Conservation (phyloP, 2,113 vertebrate species). For the Rhinopomastus cyanomelas region DNA sequence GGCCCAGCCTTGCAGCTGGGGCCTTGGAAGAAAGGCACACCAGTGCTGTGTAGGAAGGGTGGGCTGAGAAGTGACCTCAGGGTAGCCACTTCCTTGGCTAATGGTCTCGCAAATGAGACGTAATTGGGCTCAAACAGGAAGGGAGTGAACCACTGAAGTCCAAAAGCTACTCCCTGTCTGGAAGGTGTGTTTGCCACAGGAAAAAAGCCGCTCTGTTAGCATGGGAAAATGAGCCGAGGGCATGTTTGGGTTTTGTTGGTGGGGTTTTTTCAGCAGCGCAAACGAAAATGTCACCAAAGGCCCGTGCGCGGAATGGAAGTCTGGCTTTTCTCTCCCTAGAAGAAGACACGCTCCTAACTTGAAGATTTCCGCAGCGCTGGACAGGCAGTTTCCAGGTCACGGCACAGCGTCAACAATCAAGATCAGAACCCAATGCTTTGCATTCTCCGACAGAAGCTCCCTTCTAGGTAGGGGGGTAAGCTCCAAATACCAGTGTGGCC, state of each 20-base stretch:
- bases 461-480: neutral
- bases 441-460: neutral
- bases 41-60: conserved; percentile 35
- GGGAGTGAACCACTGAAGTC: conserved; percentile 55
- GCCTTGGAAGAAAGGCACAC: conserved; percentile 22
- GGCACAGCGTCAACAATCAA: neutral
- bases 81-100: conserved; percentile 52
- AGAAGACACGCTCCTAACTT: neutral
- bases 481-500: neutral
- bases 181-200: conserved; percentile 44
- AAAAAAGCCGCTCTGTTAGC: conserved; percentile 46
- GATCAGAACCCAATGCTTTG: neutral
- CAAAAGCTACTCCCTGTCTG: conserved; percentile 58
- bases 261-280: neutral
- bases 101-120: conserved; percentile 50
- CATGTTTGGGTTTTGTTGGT: conserved; percentile 10
- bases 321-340: neutral
- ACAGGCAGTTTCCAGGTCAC: neutral
- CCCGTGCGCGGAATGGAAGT: neutral
- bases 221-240: conserved; percentile 45
- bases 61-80: conserved; percentile 49
- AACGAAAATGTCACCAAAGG: conserved; percentile 26
- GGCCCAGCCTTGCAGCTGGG: neutral
- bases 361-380: neutral
- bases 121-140: conserved; percentile 64